A percentile compares a stretch with the other conserved stretches of the same genome.
phyloP scores from a whole-genome alignment of 2,888 invertebrate genomes.

The Diloba caeruleocephala region DNA sequence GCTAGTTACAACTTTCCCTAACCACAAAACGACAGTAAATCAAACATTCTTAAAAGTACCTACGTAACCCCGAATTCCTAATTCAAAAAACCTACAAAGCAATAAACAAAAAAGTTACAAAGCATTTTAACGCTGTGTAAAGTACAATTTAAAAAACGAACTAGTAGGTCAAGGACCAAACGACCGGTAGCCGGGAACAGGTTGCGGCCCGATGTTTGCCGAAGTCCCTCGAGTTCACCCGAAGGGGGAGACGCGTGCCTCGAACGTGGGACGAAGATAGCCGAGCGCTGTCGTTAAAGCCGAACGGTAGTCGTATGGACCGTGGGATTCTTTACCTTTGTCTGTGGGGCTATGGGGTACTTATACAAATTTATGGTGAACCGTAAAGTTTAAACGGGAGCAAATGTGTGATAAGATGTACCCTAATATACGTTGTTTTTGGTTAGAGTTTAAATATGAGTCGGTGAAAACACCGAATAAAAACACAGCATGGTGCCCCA shows the following conservation, averaged over 20 bases:
- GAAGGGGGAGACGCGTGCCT: conserved; percentile 47
- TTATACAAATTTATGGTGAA: conserved; percentile 28
- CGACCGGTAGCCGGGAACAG: conserved; percentile 60
- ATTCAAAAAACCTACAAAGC: conserved; percentile 39
- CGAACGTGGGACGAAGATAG: conserved; percentile 36
- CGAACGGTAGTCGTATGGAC: conserved; percentile 27
- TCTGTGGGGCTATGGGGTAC: conserved; percentile 29
- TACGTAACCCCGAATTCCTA: conserved; percentile 30
- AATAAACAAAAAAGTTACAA: conserved; percentile 43
- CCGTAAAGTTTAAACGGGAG: conserved; percentile 27
- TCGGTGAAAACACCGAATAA: no score
- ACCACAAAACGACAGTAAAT: conserved; percentile 28
- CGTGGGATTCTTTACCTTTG: conserved; percentile 41
- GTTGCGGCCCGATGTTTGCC: conserved; percentile 47
- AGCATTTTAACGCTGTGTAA: conserved; percentile 43
- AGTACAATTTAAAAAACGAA: conserved; percentile 49
- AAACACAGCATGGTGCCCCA: no score
- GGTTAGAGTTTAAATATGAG: conserved; percentile 3
- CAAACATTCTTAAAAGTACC: conserved; percentile 29
- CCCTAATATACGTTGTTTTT: conserved; percentile 16
- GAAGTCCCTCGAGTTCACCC: conserved; percentile 34
- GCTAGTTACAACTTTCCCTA: no score
- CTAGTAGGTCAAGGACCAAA: conserved; percentile 63
- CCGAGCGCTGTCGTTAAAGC: conserved; percentile 41
- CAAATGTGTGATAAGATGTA: conserved; percentile 28